Percentiles rank a stretch among this genome's conserved stretches.
Evolutionary conservation across 1,140 invertebrate genomes (phyloP).

Genomic region (Bombus superbus): DNA sequence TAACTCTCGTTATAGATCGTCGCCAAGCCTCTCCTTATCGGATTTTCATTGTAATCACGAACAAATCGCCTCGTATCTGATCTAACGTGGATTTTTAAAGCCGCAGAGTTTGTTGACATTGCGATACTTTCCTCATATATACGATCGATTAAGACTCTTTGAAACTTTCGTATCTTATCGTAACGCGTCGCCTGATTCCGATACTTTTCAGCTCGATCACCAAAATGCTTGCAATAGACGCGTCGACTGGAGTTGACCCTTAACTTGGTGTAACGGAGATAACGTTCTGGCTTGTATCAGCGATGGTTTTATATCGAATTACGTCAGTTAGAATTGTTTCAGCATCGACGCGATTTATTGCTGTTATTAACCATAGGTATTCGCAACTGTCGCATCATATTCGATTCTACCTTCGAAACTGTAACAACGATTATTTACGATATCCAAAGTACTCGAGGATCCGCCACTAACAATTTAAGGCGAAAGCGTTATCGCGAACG

Average conservation of each 20-base stretch:
- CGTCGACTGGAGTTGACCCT: not conserved
- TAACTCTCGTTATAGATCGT: not conserved
- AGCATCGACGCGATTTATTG: too few relatives aligned
- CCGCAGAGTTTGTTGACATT: not conserved
- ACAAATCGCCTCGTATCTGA: not conserved
- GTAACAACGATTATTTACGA: not conserved
- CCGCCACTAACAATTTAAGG: not conserved
- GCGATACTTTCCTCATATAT: not conserved
- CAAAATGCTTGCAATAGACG: not conserved
- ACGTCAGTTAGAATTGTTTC: too few relatives aligned
- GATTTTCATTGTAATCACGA: not conserved
- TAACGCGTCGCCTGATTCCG: not conserved
- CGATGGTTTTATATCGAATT: too few relatives aligned
- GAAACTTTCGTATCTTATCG: conserved; percentile 9
- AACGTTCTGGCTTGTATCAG: too few relatives aligned
- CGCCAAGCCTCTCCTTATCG: not conserved
- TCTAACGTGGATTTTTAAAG: not conserved
- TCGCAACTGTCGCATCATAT: too few relatives aligned
- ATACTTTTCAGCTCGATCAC: too few relatives aligned
- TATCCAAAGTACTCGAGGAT: not conserved
- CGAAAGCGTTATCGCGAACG: not conserved
- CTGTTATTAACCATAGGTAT: too few relatives aligned
- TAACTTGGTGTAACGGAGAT: not conserved
- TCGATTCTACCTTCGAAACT: not conserved
- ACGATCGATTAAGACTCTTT: not conserved